Conservation (phyloP, 2,888 invertebrate species). For the Schizaphis graminum region DNA sequence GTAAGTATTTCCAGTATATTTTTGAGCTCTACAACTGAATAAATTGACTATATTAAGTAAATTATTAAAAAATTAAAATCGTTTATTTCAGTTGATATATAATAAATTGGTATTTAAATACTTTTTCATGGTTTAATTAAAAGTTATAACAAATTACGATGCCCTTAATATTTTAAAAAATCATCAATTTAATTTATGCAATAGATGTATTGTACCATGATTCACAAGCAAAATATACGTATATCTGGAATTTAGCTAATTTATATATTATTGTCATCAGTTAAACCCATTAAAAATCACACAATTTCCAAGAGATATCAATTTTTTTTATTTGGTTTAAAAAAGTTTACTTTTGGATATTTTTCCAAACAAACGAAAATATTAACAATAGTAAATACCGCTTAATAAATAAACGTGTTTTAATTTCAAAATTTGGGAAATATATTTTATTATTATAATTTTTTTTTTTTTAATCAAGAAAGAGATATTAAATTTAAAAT, state of each 20-base stretch:
- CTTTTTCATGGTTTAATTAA: not conserved
- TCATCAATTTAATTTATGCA: not conserved
- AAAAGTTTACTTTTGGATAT: not conserved
- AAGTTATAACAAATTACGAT: not conserved
- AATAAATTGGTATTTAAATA: not conserved
- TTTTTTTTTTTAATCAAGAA: not conserved
- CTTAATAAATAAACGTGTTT: not conserved
- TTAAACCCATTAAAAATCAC: not conserved
- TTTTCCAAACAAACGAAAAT: not conserved
- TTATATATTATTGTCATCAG: not conserved
- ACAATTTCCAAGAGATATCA: not conserved
- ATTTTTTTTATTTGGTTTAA: not conserved
- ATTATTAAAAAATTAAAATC: not conserved
- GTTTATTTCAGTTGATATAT: not conserved
- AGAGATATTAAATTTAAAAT: not conserved
- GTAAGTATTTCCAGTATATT: not conserved
- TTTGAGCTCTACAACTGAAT: not conserved
- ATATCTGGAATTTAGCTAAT: not conserved
- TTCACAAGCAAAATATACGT: not conserved
- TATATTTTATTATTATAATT: not conserved
- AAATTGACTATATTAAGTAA: not conserved
- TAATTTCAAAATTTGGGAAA: not conserved
- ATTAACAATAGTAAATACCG: not conserved
- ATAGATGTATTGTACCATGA: not conserved
- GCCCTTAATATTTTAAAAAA: not conserved